Percentiles rank a stretch among this genome's conserved stretches.
These are phyloP conservation scores for Sarcophaga peregrina DNA, from an alignment of 1,140 invertebrate genomes.

Conservation along the genomic window DNA sequence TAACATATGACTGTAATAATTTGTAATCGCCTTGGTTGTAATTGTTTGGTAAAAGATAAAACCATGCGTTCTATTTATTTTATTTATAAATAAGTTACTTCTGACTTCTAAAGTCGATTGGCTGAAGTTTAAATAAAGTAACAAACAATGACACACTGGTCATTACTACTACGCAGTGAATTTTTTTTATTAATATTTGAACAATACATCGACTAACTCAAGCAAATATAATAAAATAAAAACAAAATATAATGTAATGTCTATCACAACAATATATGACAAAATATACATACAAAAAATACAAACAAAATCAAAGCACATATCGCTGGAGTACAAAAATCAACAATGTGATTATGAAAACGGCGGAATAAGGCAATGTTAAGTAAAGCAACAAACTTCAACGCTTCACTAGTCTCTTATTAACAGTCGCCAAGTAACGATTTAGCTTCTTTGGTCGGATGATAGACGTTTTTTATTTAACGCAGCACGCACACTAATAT, in stretches of 20 bases:
- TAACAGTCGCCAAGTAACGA: constrained; percentile 28
- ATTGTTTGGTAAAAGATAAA: no score
- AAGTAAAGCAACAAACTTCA: constrained; percentile 21
- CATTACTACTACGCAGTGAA: constrained; percentile 10
- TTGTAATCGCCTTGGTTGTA: no score
- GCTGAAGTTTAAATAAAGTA: not conserved
- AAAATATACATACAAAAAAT: not conserved
- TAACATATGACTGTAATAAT: no score
- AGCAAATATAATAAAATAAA: constrained; percentile 17
- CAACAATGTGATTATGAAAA: not conserved
- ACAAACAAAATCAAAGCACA: not conserved
- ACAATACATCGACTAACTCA: constrained; percentile 23
- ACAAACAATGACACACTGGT: not conserved
- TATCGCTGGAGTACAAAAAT: not conserved
- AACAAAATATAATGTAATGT: constrained; percentile 19
- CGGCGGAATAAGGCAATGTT: not conserved
- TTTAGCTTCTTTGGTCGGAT: constrained; percentile 16
- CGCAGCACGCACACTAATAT: not conserved
- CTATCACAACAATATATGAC: not conserved
- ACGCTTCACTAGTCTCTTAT: constrained; percentile 30
- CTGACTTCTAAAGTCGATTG: not conserved
- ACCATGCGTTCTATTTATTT: not conserved
- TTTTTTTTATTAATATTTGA: not conserved
- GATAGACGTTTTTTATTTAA: not conserved
- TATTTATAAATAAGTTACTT: not conserved